Conservation (phyloP, 64 coral and sea anemone species). For the Porites lutea region DNA sequence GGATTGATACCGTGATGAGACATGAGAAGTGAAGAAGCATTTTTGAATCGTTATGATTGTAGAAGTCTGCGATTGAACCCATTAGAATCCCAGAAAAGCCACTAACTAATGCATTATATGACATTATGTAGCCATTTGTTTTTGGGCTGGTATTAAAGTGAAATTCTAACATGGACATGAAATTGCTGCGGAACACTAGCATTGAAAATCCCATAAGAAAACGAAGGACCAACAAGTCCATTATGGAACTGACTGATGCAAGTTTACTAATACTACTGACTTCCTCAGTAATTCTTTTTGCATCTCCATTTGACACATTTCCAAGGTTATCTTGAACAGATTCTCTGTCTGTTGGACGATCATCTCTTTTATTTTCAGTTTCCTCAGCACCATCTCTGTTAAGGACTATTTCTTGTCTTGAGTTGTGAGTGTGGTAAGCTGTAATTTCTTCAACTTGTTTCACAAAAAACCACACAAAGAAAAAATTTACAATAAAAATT, state of each 20-base stretch:
- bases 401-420: background rate
- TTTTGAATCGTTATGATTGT: constrained; percentile 85
- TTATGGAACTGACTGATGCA: constrained; percentile 54
- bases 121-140: constrained; percentile 91
- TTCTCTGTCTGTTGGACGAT: background rate
- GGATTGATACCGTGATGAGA: constrained; percentile 68
- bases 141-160: constrained; percentile 86
- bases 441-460: constrained; percentile 10
- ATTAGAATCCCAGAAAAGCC: constrained; percentile 85
- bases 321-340: constrained; percentile 2
- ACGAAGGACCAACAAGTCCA: constrained; percentile 82
- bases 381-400: background rate
- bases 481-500: constrained; percentile 64
- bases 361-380: background rate
- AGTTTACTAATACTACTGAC: constrained; percentile 6
- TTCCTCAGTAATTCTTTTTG: background rate
- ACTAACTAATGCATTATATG: constrained; percentile 80
- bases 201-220: constrained; percentile 94
- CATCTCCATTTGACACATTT: background rate
- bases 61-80: constrained; percentile 65
- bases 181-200: constrained; percentile 94
- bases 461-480: constrained; percentile 81
- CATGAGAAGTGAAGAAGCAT: constrained; percentile 80
- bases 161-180: constrained; percentile 85
- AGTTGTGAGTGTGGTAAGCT: too few species aligned